Evolutionary conservation across 2,113 vertebrate genomes (phyloP).

Genomic region (Serinus canaria): DNA sequence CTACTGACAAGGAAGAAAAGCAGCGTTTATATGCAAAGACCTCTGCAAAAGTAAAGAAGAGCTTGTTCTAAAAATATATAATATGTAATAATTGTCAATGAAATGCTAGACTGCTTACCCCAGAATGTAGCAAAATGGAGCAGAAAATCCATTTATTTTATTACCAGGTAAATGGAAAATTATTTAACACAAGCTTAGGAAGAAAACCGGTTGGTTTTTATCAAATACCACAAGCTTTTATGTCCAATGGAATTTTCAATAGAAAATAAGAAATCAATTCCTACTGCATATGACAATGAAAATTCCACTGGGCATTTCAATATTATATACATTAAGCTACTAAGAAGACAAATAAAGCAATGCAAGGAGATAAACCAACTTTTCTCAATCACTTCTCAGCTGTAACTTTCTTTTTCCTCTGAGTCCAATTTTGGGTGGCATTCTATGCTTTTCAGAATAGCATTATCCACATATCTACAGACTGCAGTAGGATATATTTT

Average conservation of each 20-base stretch:
- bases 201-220: background rate
- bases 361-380: background rate
- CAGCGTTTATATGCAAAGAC: background rate
- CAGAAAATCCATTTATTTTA: slow-evolving; percentile 26
- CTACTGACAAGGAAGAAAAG: background rate
- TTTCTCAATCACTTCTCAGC: background rate
- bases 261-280: slow-evolving; percentile 14
- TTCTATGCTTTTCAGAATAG: background rate
- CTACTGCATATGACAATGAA: background rate
- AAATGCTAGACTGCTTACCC: background rate
- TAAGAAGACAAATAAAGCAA: background rate
- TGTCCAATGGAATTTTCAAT: slow-evolving; percentile 31
- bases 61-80: slow-evolving; percentile 14
- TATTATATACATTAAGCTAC: background rate
- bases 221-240: background rate
- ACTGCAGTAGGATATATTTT: background rate
- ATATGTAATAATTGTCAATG: background rate
- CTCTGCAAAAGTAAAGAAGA: background rate
- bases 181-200: background rate
- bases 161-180: slow-evolving; percentile 13
- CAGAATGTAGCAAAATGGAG: background rate
- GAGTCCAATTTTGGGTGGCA: background rate
- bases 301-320: background rate
- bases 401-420: background rate
- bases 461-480: background rate